Evolutionary conservation across 2,113 vertebrate species (phyloP).

Genomic region (Fregata magnificens): DNA sequence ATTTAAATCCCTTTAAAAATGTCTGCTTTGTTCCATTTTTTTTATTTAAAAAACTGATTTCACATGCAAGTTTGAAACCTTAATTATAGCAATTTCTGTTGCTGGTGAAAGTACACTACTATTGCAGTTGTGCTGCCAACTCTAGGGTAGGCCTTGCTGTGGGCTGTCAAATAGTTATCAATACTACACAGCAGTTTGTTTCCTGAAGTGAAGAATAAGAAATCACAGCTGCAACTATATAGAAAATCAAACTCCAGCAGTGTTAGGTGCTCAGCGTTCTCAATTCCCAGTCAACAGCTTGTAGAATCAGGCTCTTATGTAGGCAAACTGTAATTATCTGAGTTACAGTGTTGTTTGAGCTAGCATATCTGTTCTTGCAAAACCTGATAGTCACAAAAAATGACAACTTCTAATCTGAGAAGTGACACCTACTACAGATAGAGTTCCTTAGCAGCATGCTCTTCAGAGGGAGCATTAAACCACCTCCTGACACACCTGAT

Average conservation of each 20-base stretch:
- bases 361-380: not conserved
- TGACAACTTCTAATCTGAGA: not conserved
- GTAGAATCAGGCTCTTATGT: not conserved
- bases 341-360: not conserved
- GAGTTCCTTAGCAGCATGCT: not conserved
- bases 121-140: not conserved
- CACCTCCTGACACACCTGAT: constrained; percentile 25
- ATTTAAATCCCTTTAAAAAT: not conserved
- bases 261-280: not conserved
- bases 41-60: not conserved
- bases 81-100: not conserved
- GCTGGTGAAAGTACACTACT: not conserved
- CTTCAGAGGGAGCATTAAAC: not conserved
- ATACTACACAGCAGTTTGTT: not conserved
- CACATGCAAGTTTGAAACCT: not conserved
- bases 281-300: not conserved
- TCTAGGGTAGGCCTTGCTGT: not conserved
- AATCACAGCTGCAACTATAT: constrained; percentile 2
- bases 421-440: constrained; percentile 6
- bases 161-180: constrained; percentile 2
- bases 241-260: constrained; percentile 28
- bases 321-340: not conserved
- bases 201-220: not conserved
- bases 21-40: not conserved
- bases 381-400: not conserved